Conservation (phyloP, 2,113 vertebrate species). For the Lonchura striata region DNA sequence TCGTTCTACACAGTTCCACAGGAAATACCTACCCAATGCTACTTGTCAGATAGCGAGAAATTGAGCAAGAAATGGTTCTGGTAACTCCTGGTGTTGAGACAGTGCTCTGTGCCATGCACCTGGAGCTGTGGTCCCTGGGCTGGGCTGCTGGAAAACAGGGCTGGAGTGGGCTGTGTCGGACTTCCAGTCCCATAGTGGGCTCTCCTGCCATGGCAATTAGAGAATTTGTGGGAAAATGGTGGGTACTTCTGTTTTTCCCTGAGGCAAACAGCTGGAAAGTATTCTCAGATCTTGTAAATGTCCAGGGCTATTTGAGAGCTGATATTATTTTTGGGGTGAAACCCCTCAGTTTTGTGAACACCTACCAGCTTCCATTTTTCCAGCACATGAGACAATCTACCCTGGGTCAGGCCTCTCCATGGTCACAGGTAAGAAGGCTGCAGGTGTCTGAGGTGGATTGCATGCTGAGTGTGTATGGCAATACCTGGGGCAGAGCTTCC, state of each 20-base stretch:
- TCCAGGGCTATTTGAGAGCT: neutral
- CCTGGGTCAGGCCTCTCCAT: neutral
- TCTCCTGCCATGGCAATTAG: neutral
- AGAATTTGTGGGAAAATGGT: neutral
- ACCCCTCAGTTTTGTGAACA: neutral
- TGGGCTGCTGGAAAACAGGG: neutral
- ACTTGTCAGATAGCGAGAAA: neutral
- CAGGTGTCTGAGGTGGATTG: neutral
- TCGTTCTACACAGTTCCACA: neutral
- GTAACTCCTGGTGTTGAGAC: neutral
- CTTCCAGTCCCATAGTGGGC: fast-evolving
- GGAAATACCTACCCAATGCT: neutral
- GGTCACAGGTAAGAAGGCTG: neutral
- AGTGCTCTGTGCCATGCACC: neutral
- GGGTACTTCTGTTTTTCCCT: neutral
- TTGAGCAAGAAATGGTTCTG: neutral
- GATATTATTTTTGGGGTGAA: neutral
- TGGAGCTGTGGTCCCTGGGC: neutral
- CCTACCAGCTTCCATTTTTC: neutral
- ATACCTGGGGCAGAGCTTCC: neutral
- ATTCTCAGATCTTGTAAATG: neutral
- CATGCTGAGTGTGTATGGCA: neutral
- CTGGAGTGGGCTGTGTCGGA: neutral
- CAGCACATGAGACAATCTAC: too few relatives aligned
- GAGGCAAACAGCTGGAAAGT: neutral